Base-by-base conservation (phyloP, 2,888 invertebrate species). In the Eledona agricola region DNA sequence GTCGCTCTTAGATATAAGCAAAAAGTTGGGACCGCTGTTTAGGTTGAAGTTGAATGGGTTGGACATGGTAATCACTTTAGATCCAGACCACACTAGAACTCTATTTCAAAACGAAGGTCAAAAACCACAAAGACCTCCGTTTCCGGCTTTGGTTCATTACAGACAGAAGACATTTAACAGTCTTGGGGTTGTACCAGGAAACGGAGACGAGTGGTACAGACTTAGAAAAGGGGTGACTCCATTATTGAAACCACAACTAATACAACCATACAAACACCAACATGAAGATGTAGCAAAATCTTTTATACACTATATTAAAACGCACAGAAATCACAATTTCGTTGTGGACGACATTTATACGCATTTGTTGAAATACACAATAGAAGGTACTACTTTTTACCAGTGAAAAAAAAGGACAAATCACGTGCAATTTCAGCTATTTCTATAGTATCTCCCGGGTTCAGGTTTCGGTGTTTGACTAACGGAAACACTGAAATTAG, bases 121-220 rank as follows among this genome's bases (percentile, higher is more conserved):
- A 55, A 69, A 64, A 32, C 83, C 83, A 1, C 60, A 73, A 45
- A 75, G 83, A 25, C 79, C 79, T 1, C 75, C 80, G 1, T 77
- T 84, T 61, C 79, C 80, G 23, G 81, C 82, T 1, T 72, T 81
- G 3, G 71, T 77, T 42, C 66, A 78, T 54, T 81, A 80, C 59
- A 67, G 83, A 26, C 63, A 77, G 54, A 72, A 77, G 57, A 57
- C 58, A 3, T 77, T 73, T 55, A 68, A 66, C 5, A 80, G 81
- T 50, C 77, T 78, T 4, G 83, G 83, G 5, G 73, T 83, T 2
- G 80, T 83, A 6, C 80, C 82, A 52, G 80, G 79, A 32, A 83
- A 83, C 67, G 83, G 83, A 0, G 76, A 78, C 9, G 81, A 83
- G 59, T 84, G 84, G 84, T 78, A 80, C 57, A 74, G 78, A 56